Evolutionary conservation across 2,797 vertebrate species (phyloP).

Genomic region (Sandelia bainsii): DNA sequence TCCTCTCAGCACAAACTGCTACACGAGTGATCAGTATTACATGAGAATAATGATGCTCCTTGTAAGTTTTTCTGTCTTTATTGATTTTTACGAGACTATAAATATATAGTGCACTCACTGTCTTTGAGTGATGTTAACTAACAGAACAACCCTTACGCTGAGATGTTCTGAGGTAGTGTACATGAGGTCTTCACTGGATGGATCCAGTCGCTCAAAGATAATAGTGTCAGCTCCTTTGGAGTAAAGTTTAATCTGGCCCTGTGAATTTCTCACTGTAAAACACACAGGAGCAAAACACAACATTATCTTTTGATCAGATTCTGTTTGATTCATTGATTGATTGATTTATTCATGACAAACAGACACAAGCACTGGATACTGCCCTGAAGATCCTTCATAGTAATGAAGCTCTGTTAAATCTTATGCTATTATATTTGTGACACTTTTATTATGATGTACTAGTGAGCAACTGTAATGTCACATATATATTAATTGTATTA

Average conservation of each 20-base stretch:
- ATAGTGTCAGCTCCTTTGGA: constrained; percentile 94
- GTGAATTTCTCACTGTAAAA: constrained; percentile 86
- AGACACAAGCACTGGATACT: not conserved
- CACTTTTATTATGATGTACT: too few species aligned
- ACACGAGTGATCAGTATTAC: not conserved
- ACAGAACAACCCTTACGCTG: constrained; percentile 80
- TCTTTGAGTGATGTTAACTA: not conserved
- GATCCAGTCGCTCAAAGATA: constrained; percentile 88
- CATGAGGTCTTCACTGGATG: constrained; percentile 82
- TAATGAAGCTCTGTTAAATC: too few species aligned
- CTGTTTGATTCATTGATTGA: too few species aligned
- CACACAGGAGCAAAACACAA: constrained; percentile 24
- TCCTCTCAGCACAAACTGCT: not conserved
- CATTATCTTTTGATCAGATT: not conserved
- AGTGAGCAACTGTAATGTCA: too few species aligned
- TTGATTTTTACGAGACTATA: constrained; percentile 1
- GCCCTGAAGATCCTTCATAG: too few species aligned
- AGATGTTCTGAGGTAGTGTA: constrained; percentile 90
- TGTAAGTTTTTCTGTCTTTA: not conserved
- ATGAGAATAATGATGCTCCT: not conserved
- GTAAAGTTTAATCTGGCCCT: constrained; percentile 91
- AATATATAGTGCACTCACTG: not conserved
- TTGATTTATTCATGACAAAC: not conserved
- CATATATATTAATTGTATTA: too few species aligned
- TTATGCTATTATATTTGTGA: too few species aligned